phyloP scores from a whole-genome alignment of 2,113 vertebrate species.

The Jaculus jaculus region DNA sequence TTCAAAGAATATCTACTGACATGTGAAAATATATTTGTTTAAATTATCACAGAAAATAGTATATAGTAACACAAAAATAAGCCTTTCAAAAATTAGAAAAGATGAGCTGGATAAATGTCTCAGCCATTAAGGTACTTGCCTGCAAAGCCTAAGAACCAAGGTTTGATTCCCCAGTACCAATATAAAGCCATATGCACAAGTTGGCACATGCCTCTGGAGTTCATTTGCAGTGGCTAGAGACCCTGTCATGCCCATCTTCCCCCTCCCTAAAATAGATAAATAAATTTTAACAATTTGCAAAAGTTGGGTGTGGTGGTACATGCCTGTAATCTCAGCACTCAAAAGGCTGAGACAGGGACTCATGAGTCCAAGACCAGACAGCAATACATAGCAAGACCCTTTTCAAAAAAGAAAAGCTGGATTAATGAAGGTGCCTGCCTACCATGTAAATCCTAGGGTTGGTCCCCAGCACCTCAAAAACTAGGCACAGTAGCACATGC shows the following conservation, averaged over 20 bases:
- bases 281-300: conserved; percentile 40
- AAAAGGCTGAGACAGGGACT: neutral
- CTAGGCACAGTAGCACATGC: neutral
- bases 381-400: neutral
- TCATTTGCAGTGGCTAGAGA: no score
- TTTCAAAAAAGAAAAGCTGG: neutral
- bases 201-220: no score
- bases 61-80: neutral
- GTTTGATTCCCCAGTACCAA: no score
- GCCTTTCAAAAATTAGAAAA: conserved; percentile 40
- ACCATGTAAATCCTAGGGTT: no score
- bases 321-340: neutral
- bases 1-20: conserved; percentile 11
- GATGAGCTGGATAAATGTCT: no score
- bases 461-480: no score
- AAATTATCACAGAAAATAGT: conserved; percentile 12
- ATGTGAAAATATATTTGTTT: conserved; percentile 9
- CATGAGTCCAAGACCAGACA: neutral
- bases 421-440: no score
- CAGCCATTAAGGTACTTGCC: no score
- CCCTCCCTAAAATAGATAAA: no score
- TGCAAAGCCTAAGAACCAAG: no score
- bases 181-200: no score
- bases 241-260: no score
- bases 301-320: neutral